Percentiles rank a stretch among this genome's conserved stretches.
Evolutionary conservation across 1,140 invertebrate species (phyloP).

Genomic region (Sitodiplosis mosellana): DNA sequence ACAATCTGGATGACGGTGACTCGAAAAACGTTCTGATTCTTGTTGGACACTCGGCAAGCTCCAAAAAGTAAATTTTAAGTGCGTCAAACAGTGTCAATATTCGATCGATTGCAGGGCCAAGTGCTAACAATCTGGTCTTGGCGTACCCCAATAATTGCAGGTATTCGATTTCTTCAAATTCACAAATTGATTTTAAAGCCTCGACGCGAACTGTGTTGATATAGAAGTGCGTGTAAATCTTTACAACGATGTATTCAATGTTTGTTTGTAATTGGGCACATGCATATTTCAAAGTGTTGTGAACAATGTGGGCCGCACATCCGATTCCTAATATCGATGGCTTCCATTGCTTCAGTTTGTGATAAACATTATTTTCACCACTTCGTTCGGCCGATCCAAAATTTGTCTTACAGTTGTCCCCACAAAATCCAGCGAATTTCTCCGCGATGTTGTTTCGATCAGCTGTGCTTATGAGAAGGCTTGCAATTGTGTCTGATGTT

Average conservation of each 20-base stretch:
- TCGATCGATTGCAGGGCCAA: background rate
- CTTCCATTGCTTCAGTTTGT: slow-evolving; percentile 1
- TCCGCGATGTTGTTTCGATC: background rate
- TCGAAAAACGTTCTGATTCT: background rate
- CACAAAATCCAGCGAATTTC: background rate
- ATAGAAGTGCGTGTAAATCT: slow-evolving; percentile 10
- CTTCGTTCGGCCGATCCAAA: background rate
- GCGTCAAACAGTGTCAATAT: background rate
- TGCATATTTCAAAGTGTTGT: slow-evolving; percentile 6
- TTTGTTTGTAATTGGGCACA: slow-evolving; percentile 5
- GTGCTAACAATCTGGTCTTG: slow-evolving; percentile 6
- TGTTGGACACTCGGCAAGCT: background rate
- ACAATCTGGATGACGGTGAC: background rate
- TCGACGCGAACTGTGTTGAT: slow-evolving; percentile 8
- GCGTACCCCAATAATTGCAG: slow-evolving; percentile 7
- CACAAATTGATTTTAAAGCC: slow-evolving; percentile 8
- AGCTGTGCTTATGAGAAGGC: background rate
- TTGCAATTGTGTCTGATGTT: background rate
- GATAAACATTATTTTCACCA: background rate
- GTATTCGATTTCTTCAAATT: slow-evolving; percentile 6
- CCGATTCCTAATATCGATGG: slow-evolving; percentile 6
- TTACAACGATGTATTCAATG: slow-evolving; percentile 6
- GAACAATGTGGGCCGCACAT: slow-evolving; percentile 7
- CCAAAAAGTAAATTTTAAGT: background rate
- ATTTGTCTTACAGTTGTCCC: background rate